Evolutionary conservation across 2,888 invertebrate species (phyloP).

Genomic region (Pseudococcus viburni): DNA sequence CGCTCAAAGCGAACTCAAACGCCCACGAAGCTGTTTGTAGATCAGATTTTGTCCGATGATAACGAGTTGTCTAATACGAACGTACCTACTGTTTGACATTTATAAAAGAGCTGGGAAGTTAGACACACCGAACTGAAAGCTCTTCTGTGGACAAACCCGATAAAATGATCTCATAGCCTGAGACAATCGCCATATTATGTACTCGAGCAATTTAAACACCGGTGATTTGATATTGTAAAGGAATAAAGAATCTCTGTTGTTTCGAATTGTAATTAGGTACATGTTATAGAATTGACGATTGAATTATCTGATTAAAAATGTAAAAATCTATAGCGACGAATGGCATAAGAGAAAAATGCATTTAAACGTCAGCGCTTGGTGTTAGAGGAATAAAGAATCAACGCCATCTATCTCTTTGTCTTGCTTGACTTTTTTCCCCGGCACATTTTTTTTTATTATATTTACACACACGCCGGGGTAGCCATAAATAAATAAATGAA

Average conservation of each 20-base stretch:
- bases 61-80: conserved; percentile 14
- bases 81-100: neutral
- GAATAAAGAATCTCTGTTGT: conserved; percentile 40
- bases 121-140: neutral
- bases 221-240: neutral
- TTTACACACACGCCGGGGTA: neutral
- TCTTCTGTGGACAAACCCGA: neutral
- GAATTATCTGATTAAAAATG: conserved; percentile 34
- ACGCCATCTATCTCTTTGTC: conserved; percentile 48
- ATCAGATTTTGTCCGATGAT: neutral
- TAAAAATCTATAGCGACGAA: conserved; percentile 2
- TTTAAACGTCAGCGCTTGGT: conserved; percentile 35
- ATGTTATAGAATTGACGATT: conserved; percentile 32
- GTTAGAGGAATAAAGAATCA: conserved; percentile 44
- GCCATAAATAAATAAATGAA: conserved; percentile 25
- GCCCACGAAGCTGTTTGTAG: conserved; percentile 12
- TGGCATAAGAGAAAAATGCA: conserved; percentile 12
- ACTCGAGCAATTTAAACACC: neutral
- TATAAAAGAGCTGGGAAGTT: neutral
- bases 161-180: neutral
- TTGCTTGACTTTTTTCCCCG: neutral
- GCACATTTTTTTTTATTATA: conserved; percentile 2
- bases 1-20: neutral
- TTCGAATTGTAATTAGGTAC: conserved; percentile 37
- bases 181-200: neutral